phyloP scores from a whole-genome alignment of 2,888 invertebrate species.

The Sarcophaga subvicina region DNA sequence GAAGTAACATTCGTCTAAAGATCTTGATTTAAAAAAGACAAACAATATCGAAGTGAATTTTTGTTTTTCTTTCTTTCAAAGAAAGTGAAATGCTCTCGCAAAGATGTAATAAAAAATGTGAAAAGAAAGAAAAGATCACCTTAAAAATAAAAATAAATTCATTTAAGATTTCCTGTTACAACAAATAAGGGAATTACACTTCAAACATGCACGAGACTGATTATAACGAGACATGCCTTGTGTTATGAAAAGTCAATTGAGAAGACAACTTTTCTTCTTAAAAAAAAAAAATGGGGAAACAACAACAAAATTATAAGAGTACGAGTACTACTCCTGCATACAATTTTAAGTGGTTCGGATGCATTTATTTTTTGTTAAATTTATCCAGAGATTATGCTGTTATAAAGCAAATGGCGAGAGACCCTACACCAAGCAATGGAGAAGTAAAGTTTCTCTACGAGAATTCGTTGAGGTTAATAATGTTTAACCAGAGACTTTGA shows the following conservation, averaged over 20 bases:
- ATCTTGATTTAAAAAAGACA: conserved; percentile 44
- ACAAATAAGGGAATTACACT: conserved; percentile 40
- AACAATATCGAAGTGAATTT: conserved; percentile 3
- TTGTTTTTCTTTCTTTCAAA: background rate
- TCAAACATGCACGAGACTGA: conserved; percentile 11
- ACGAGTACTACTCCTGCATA: conserved; percentile 23
- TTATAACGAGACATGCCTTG: conserved; percentile 31
- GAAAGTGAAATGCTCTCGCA: conserved; percentile 42
- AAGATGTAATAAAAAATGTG: conserved; percentile 6
- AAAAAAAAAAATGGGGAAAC: background rate
- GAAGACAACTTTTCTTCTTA: background rate
- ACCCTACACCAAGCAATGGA: background rate
- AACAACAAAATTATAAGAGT: background rate
- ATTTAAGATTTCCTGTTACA: conserved; percentile 61
- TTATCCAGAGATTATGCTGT: conserved; percentile 6
- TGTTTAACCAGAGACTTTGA: too few relatives aligned
- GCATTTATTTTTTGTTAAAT: background rate
- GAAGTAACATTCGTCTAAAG: conserved; percentile 11
- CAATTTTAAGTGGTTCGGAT: conserved; percentile 13
- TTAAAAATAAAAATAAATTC: conserved; percentile 42
- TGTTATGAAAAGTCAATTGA: background rate
- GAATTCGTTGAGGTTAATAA: too few relatives aligned
- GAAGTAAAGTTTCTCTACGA: too few relatives aligned
- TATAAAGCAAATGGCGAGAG: background rate
- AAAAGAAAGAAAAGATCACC: conserved; percentile 29